Conservation (phyloP, 1,140 invertebrate species). For the Drosophila orena region DNA sequence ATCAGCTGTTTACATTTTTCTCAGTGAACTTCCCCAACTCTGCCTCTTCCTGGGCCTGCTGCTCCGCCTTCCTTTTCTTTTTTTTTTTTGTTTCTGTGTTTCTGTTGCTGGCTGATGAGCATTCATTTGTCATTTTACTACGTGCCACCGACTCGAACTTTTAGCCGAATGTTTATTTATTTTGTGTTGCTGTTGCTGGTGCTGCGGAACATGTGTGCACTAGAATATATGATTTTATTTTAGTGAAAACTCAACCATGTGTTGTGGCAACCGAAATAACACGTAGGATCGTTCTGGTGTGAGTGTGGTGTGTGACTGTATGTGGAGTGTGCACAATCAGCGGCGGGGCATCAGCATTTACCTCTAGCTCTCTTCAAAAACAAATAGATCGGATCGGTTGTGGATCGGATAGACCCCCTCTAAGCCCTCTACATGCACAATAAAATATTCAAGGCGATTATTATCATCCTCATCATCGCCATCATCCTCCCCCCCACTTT, state of each 20-base stretch:
- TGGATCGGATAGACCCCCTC: conserved; percentile 59
- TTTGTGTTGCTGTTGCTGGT: conserved; percentile 43
- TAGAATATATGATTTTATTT: conserved; percentile 77
- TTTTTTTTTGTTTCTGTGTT: conserved; percentile 25
- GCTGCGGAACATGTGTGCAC: conserved; percentile 71
- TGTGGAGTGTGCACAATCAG: conserved; percentile 42
- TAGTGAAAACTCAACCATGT: conserved; percentile 77
- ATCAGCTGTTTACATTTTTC: not conserved
- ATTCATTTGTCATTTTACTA: conserved; percentile 83
- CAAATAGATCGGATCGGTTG: conserved; percentile 65
- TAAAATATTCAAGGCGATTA: conserved; percentile 66
- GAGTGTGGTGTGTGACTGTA: conserved; percentile 13
- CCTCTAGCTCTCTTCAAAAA: conserved; percentile 60
- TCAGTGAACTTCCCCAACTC: conserved; percentile 17
- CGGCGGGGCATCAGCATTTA: conserved; percentile 53
- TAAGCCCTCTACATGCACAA: conserved; percentile 75
- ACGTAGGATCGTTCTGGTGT: conserved; percentile 64
- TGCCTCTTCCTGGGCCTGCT: conserved; percentile 44
- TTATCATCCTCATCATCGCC: conserved; percentile 51
- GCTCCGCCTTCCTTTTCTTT: conserved; percentile 59
- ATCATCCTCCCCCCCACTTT: conserved; percentile 21
- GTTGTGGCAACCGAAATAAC: conserved; percentile 78
- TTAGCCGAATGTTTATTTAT: conserved; percentile 78
- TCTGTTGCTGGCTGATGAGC: conserved; percentile 59
- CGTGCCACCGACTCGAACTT: conserved; percentile 76